A percentile compares a stretch with the other conserved stretches of the same genome.
Conservation (phyloP, 2,888 invertebrate species). For the Philaethria dido region DNA sequence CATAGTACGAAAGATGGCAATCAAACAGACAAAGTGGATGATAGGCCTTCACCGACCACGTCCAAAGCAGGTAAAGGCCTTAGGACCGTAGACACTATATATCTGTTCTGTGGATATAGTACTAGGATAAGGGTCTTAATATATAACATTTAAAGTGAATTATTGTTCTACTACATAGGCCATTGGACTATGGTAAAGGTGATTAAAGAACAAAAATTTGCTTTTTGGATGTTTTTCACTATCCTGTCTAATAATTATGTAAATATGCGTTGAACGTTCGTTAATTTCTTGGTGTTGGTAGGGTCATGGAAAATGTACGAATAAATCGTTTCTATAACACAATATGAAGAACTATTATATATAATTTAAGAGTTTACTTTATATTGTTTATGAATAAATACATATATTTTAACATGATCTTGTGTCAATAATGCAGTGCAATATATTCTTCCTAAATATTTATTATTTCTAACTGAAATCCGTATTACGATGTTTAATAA, state of each 20-base stretch:
- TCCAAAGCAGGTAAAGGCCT: slow-evolving; percentile 24
- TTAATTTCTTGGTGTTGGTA: background rate
- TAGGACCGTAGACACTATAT: background rate
- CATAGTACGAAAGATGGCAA: slow-evolving; percentile 19
- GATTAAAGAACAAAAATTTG: background rate
- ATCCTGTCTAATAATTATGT: background rate
- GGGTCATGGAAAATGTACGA: background rate
- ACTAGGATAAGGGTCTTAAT: too few relatives aligned
- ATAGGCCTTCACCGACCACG: slow-evolving; percentile 23
- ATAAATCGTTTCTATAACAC: too few relatives aligned
- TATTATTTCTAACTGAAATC: too few relatives aligned
- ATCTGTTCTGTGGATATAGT: background rate
- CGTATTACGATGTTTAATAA: too few relatives aligned
- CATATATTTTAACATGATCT: background rate
- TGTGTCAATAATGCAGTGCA: background rate
- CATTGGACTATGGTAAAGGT: too few relatives aligned
- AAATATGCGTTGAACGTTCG: background rate
- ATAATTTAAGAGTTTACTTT: background rate
- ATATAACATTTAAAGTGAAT: background rate
- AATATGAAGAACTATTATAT: too few relatives aligned
- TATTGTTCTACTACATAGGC: background rate
- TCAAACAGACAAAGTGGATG: slow-evolving; percentile 13
- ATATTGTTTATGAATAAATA: background rate
- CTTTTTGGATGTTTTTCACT: background rate
- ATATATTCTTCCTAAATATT: background rate